phyloP scores from a whole-genome alignment of 1,140 invertebrate species.

The Brachionus sp. region DNA sequence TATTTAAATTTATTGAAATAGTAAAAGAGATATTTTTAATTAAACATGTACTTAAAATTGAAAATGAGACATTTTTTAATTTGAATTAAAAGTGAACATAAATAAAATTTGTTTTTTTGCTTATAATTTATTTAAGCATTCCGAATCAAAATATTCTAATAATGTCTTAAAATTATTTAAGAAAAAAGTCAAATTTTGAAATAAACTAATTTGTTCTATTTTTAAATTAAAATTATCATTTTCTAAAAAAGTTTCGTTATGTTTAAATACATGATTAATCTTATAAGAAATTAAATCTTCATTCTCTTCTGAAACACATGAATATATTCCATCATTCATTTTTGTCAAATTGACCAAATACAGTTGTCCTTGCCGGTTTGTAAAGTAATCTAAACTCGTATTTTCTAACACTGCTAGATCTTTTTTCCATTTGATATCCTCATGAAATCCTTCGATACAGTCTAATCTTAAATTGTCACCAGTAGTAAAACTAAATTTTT shows the following conservation, averaged over 20 bases:
- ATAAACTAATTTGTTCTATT: background rate
- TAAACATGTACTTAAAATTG: too few relatives aligned
- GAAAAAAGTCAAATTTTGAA: background rate
- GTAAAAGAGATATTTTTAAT: too few relatives aligned
- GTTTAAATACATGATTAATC: background rate
- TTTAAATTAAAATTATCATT: background rate
- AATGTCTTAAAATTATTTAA: background rate
- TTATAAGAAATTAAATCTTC: background rate
- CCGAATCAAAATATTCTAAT: background rate
- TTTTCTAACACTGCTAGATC: background rate
- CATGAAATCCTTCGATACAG: background rate
- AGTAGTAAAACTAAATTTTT: background rate
- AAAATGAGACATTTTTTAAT: too few relatives aligned
- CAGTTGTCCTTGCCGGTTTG: background rate
- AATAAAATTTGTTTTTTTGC: background rate
- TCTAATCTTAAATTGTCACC: conserved; percentile 6
- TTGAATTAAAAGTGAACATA: background rate
- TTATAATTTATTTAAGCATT: background rate
- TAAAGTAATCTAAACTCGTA: background rate
- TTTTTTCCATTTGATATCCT: background rate
- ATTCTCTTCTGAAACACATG: background rate
- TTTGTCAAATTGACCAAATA: background rate
- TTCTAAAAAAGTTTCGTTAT: background rate
- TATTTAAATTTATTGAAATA: too few relatives aligned
- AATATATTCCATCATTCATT: background rate